Evolutionary conservation across 2,888 invertebrate genomes (phyloP).

Genomic region (Yponomeuta evonymella): DNA sequence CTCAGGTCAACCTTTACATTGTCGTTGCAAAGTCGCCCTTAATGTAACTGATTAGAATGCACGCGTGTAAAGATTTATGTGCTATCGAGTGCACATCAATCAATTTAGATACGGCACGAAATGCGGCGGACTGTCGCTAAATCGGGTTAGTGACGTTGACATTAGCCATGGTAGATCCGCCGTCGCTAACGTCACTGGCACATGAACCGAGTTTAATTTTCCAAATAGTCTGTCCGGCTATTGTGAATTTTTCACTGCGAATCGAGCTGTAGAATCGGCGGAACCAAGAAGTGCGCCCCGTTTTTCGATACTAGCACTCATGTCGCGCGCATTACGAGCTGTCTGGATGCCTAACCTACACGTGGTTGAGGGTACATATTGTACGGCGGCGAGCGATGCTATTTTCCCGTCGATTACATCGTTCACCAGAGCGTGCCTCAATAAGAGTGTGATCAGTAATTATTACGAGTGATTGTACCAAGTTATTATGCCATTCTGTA

Average conservation of each 20-base stretch:
- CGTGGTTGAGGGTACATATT: background rate
- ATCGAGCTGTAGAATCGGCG: background rate
- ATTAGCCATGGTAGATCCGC: background rate
- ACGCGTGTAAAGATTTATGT: too few relatives aligned
- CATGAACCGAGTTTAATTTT: background rate
- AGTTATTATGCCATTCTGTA: background rate
- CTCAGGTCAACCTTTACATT: too few relatives aligned
- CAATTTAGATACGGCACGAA: too few relatives aligned
- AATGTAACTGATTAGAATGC: too few relatives aligned
- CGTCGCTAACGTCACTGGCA: background rate
- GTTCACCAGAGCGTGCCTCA: constrained; percentile 38
- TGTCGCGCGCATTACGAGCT: background rate
- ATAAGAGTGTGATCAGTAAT: constrained; percentile 41
- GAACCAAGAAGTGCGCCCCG: background rate
- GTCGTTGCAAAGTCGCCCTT: too few relatives aligned
- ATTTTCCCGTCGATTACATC: constrained; percentile 31
- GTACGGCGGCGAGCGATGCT: background rate
- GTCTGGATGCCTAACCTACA: background rate
- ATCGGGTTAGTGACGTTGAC: too few relatives aligned
- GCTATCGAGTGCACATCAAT: too few relatives aligned
- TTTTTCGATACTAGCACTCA: background rate
- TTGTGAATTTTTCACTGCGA: background rate
- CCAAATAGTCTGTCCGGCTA: background rate
- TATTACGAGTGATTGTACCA: constrained; percentile 20
- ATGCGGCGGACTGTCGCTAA: too few relatives aligned